Conservation (phyloP, 2,797 vertebrate species). For the Galago senegalensis region DNA sequence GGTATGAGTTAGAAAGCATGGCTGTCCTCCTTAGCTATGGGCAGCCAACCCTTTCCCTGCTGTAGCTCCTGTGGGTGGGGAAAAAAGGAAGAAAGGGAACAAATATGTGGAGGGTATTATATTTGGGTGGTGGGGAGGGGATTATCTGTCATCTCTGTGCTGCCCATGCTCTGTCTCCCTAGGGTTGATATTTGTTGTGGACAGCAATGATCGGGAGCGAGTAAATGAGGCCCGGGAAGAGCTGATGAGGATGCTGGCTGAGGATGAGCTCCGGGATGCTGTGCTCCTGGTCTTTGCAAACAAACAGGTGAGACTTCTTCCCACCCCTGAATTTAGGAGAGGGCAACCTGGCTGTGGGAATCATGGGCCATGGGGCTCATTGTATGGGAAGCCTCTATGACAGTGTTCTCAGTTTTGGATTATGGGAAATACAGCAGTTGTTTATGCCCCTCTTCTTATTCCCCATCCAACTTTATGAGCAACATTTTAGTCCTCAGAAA, state of each 20-base stretch:
- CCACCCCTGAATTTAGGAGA: background rate
- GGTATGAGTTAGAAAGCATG: background rate
- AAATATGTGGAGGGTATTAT: constrained; percentile 45
- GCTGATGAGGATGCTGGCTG: constrained; percentile 98
- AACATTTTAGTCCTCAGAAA: background rate
- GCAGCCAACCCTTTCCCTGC: background rate
- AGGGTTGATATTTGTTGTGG: constrained; percentile 98
- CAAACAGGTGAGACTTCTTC: constrained; percentile 93
- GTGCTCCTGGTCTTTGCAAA: constrained; percentile 98
- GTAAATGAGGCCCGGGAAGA: constrained; percentile 98
- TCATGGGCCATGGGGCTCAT: background rate
- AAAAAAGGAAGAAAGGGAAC: background rate
- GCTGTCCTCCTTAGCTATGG: background rate
- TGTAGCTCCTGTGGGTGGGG: background rate
- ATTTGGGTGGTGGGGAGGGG: background rate
- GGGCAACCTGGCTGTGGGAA: background rate
- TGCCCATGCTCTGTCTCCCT: constrained; percentile 52
- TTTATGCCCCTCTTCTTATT: background rate
- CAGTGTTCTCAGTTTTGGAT: background rate
- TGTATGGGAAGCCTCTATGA: background rate
- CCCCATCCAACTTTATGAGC: background rate
- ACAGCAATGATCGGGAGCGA: constrained; percentile 97
- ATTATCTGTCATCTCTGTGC: constrained; percentile 26
- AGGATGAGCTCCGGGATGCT: constrained; percentile 97
- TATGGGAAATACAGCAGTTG: background rate